These are phyloP conservation scores for Leucoptera coffeella DNA, from an alignment of 2,888 invertebrate species.

Conservation along the genomic window DNA sequence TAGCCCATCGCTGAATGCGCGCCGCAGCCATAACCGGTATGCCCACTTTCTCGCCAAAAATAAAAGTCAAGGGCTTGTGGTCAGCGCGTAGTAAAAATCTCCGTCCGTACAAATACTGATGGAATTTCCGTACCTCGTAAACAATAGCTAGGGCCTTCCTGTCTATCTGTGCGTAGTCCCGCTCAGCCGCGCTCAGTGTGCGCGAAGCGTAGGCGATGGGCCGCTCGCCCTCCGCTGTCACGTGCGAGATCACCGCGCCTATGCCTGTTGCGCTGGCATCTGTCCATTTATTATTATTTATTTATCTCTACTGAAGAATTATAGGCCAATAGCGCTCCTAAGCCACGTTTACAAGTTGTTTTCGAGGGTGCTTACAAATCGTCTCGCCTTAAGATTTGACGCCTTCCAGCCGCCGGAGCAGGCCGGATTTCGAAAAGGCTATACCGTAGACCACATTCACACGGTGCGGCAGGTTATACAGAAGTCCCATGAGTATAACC, in stretches of 20 bases:
- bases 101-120: conserved; percentile 10
- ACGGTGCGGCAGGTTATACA: too few relatives aligned
- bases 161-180: conserved; percentile 10
- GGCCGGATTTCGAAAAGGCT: too few relatives aligned
- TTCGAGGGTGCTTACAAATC: too few relatives aligned
- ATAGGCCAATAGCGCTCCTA: too few relatives aligned
- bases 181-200: conserved; percentile 8
- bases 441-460: too few relatives aligned
- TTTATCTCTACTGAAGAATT: too few relatives aligned
- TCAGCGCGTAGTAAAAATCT: conserved; percentile 9
- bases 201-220: conserved; percentile 8
- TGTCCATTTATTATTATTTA: too few relatives aligned
- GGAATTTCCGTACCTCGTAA: conserved; percentile 9
- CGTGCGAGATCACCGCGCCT: conserved; percentile 6
- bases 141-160: conserved; percentile 11
- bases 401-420: too few relatives aligned
- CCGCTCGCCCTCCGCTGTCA: conserved; percentile 1
- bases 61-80: conserved; percentile 10
- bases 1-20: conserved; percentile 10
- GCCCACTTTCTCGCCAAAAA: conserved; percentile 10
- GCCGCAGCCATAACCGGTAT: conserved; percentile 11
- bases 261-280: conserved; percentile 7
- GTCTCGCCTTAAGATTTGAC: too few relatives aligned
- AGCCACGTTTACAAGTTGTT: too few relatives aligned
- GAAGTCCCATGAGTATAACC: too few relatives aligned